phyloP scores from a whole-genome alignment of 2,797 vertebrate species.

The Neosalanx taihuensis region DNA sequence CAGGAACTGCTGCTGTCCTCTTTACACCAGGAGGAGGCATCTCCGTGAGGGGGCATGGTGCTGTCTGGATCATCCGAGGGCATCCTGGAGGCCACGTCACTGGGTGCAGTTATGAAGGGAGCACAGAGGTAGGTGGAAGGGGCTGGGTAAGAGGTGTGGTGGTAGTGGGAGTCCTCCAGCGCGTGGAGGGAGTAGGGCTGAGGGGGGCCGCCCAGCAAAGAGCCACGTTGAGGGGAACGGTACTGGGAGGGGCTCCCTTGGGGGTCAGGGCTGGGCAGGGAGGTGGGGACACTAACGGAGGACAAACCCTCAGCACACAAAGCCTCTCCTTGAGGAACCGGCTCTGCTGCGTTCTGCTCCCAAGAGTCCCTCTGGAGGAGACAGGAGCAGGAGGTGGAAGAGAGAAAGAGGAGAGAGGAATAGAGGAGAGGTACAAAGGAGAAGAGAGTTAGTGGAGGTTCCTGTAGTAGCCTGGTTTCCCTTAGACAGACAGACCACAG shows the following conservation, averaged over 20 bases:
- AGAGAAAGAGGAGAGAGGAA: constrained; percentile 22
- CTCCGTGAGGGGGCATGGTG: constrained; percentile 40
- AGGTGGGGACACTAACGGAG: constrained; percentile 53
- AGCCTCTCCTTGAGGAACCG: constrained; percentile 72
- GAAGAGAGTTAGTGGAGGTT: constrained; percentile 16
- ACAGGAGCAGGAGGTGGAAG: background rate
- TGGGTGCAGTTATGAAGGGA: constrained; percentile 73
- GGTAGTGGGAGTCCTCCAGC: constrained; percentile 83
- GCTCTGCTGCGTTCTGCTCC: constrained; percentile 79
- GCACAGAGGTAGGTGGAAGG: constrained; percentile 72
- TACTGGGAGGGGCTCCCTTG: constrained; percentile 69
- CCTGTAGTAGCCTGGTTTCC: background rate
- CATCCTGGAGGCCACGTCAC: constrained; percentile 78
- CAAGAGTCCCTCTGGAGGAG: constrained; percentile 82
- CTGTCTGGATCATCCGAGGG: constrained; percentile 59
- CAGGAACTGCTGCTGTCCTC: constrained; percentile 80
- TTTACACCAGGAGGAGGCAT: constrained; percentile 79
- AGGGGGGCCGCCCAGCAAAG: constrained; percentile 57
- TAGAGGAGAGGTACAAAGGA: constrained; percentile 36
- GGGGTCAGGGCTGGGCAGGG: constrained; percentile 74
- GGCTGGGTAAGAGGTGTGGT: constrained; percentile 40
- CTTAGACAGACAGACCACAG: background rate
- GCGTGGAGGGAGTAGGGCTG: constrained; percentile 82
- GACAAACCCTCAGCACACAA: constrained; percentile 73
- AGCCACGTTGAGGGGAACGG: constrained; percentile 71